Conservation (phyloP, 2,888 invertebrate genomes). For the Xiphydria camelus region DNA sequence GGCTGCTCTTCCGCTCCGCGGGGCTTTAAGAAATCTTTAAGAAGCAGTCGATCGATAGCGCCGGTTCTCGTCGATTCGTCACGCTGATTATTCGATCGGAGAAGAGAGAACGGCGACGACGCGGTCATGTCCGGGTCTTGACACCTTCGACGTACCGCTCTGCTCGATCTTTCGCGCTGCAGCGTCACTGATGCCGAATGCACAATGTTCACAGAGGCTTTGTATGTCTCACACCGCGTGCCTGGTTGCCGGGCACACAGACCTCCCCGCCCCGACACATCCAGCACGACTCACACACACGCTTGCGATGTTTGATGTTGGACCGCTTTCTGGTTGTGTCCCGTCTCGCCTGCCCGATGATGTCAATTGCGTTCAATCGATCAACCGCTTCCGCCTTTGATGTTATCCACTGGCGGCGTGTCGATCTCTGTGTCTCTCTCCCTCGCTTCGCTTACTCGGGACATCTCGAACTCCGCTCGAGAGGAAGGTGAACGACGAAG, state of each 20-base stretch:
- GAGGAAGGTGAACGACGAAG: too few species aligned
- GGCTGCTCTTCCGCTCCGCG: too few species aligned
- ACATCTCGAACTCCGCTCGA: too few species aligned
- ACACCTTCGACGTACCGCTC: too few species aligned
- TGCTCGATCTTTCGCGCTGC: too few species aligned
- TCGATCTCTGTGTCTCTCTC: not conserved
- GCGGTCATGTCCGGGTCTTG: too few species aligned
- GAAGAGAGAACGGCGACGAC: too few species aligned
- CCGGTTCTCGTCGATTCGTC: too few species aligned
- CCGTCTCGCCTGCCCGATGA: slow-evolving; percentile 1
- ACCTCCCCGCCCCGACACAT: slow-evolving; percentile 47
- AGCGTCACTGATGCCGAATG: slow-evolving; percentile 49
- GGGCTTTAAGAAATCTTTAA: too few species aligned
- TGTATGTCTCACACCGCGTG: slow-evolving; percentile 49
- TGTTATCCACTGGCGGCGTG: not conserved
- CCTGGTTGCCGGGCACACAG: slow-evolving; percentile 44
- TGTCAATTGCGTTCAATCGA: slow-evolving; percentile 1
- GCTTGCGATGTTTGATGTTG: slow-evolving; percentile 54
- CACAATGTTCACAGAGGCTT: slow-evolving; percentile 56
- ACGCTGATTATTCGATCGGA: too few species aligned
- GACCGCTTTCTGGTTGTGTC: slow-evolving; percentile 43
- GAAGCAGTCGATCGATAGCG: too few species aligned
- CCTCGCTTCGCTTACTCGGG: too few species aligned
- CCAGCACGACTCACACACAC: slow-evolving; percentile 45
- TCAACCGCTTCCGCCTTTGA: not conserved